Conservation (phyloP, 2,113 vertebrate species). For the Galbula dea region DNA sequence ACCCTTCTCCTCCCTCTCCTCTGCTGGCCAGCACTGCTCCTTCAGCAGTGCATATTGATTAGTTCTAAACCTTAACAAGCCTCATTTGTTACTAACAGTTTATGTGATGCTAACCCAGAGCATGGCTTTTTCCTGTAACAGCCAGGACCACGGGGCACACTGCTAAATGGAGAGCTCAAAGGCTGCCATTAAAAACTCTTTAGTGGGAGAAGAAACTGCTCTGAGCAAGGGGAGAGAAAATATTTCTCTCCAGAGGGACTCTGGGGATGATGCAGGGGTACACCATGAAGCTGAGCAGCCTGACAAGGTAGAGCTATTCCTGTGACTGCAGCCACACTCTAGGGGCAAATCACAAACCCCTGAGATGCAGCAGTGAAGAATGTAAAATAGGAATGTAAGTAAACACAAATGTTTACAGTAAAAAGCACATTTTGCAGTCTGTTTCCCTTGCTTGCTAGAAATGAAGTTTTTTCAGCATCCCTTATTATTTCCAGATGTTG, state of each 20-base stretch:
- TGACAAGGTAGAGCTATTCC: no score
- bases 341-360: neutral
- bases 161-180: neutral
- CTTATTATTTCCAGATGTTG: constrained; percentile 29
- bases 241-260: neutral
- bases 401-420: neutral
- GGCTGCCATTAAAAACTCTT: neutral
- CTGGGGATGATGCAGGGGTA: neutral
- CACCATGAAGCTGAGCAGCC: neutral
- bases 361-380: neutral
- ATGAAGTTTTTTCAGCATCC: neutral
- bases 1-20: neutral
- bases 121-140: neutral
- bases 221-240: neutral
- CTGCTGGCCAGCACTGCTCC: neutral
- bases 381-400: neutral
- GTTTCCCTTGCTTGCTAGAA: neutral
- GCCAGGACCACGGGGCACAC: neutral
- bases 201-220: rapidly evolving
- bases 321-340: neutral
- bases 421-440: neutral
- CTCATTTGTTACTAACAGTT: neutral
- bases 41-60: neutral
- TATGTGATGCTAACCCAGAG: neutral
- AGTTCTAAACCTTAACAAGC: neutral